Evolutionary conservation across 2,797 vertebrate genomes (phyloP).

Genomic region (Oreochromis mossambicus): DNA sequence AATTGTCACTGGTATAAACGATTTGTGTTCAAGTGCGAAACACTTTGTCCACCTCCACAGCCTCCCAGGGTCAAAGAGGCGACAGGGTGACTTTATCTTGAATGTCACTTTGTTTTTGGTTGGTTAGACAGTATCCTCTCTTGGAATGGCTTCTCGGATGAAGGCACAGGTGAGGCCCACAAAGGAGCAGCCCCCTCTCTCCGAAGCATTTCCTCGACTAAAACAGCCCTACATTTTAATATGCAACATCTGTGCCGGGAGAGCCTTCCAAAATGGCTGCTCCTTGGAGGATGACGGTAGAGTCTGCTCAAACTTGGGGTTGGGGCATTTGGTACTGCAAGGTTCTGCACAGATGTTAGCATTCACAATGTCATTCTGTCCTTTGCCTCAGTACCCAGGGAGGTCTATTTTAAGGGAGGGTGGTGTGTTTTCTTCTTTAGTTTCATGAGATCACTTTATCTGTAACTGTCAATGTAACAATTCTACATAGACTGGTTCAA

Average conservation of each 20-base stretch:
- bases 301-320: conserved; percentile 81
- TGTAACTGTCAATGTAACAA: conserved; percentile 62
- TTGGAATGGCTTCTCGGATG: conserved; percentile 82
- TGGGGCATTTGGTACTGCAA: conserved; percentile 77
- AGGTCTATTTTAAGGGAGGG: conserved; percentile 76
- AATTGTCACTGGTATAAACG: conserved; percentile 55
- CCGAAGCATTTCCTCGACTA: conserved; percentile 64
- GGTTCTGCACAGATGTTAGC: conserved; percentile 84
- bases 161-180: conserved; percentile 82
- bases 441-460: conserved; percentile 70
- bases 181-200: conserved; percentile 68
- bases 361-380: conserved; percentile 83
- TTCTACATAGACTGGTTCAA: conserved; percentile 46
- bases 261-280: conserved; percentile 85
- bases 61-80: conserved; percentile 70
- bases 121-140: conserved; percentile 79
- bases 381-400: conserved; percentile 75
- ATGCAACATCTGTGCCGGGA: conserved; percentile 86
- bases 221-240: conserved; percentile 83
- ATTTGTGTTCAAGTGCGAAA: conserved; percentile 62
- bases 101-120: conserved; percentile 84
- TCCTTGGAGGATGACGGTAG: conserved; percentile 82
- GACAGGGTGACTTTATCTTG: conserved; percentile 80
- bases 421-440: conserved; percentile 69
- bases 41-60: conserved; percentile 64